phyloP scores from a whole-genome alignment of 2,113 vertebrate genomes.

The Siniperca chuatsi region DNA sequence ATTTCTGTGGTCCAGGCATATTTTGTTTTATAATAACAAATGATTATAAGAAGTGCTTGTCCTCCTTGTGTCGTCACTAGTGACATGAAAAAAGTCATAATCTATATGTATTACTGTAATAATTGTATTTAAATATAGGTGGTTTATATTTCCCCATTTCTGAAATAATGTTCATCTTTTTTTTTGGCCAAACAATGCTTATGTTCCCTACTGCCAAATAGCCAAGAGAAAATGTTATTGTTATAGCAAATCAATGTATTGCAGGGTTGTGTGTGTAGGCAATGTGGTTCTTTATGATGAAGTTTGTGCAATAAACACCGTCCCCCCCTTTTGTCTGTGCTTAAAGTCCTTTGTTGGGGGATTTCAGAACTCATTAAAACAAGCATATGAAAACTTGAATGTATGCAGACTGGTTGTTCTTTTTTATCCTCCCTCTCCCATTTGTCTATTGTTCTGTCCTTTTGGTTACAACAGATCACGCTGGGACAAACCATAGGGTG shows the following conservation, averaged over 20 bases:
- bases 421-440: neutral
- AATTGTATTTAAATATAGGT: slow-evolving; percentile 23
- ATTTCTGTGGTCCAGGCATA: neutral
- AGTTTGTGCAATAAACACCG: slow-evolving; percentile 50
- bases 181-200: slow-evolving; percentile 3
- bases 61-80: neutral
- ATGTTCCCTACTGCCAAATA: slow-evolving; percentile 25
- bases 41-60: neutral
- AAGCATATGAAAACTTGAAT: slow-evolving; percentile 42
- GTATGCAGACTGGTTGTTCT: slow-evolving; percentile 26
- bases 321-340: slow-evolving; percentile 20
- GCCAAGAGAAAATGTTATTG: slow-evolving; percentile 20
- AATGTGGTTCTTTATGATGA: slow-evolving; percentile 32
- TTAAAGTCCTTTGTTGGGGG: slow-evolving; percentile 18
- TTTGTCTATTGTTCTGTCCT: slow-evolving; percentile 34
- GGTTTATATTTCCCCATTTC: slow-evolving; percentile 10
- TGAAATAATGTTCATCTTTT: neutral
- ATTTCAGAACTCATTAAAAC: slow-evolving; percentile 60
- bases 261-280: slow-evolving; percentile 6
- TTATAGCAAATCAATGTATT: slow-evolving; percentile 28
- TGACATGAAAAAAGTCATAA: slow-evolving; percentile 17
- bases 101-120: slow-evolving; percentile 11
- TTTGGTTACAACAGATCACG: slow-evolving; percentile 32
- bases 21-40: neutral
- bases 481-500: slow-evolving; percentile 34